phyloP scores from a whole-genome alignment of 2,113 vertebrate genomes.

The Sapajus apella region DNA sequence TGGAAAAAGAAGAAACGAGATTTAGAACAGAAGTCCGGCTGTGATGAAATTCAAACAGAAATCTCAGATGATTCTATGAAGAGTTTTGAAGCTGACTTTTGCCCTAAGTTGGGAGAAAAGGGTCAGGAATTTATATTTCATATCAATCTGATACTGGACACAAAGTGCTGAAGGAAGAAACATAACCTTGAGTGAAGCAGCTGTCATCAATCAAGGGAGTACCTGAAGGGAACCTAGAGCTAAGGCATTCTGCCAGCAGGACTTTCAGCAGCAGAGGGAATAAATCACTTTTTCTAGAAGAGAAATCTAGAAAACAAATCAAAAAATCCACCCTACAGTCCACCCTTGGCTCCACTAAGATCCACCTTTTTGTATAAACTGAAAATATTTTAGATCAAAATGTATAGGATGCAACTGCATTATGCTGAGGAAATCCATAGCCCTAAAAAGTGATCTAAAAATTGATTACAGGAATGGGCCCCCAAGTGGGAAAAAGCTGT shows the following conservation, averaged over 20 bases:
- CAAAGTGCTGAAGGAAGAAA: not conserved
- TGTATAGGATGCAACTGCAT: not conserved
- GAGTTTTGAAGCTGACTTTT: not conserved
- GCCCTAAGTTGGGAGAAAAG: not conserved
- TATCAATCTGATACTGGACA: no score
- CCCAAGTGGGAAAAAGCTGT: not conserved
- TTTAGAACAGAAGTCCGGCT: not conserved
- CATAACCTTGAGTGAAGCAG: not conserved
- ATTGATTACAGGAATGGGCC: not conserved
- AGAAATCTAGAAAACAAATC: not conserved
- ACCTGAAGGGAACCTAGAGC: no score
- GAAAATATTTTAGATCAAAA: not conserved
- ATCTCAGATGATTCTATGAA: not conserved
- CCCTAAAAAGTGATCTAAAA: not conserved
- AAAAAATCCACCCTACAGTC: not conserved
- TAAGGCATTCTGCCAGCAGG: not conserved
- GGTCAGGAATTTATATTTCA: not conserved
- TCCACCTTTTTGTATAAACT: not conserved
- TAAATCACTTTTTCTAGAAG: not conserved
- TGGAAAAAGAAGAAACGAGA: not conserved
- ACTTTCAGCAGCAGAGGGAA: not conserved
- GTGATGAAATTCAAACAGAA: not conserved
- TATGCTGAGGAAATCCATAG: not conserved
- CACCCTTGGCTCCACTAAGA: not conserved
- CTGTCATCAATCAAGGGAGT: not conserved